Evolutionary conservation across 2,888 invertebrate genomes (phyloP), one percentile per base, ranked within the genome.

Genomic region (Chrysolina oricalcia): DNA sequence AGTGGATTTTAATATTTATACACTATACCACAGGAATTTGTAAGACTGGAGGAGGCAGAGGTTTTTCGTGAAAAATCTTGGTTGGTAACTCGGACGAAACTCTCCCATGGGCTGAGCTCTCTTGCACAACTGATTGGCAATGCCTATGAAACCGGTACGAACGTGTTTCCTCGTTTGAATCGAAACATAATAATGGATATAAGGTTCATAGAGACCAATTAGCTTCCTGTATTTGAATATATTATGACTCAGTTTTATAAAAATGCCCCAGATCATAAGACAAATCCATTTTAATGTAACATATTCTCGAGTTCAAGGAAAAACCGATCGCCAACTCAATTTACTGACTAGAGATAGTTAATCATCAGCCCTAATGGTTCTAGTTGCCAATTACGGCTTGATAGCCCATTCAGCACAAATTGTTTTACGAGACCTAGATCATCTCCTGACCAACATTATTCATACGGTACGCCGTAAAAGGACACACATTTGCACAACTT

Each of bases 401-500:
- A 27, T 27, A 67, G 27, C 50, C 48, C 27, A 50, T 67, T 50
- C 48, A 35, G 17, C 67, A 67, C 67, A 50, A 67, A 50, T 67
- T 67, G 67, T 67, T 67, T 27, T 67, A 35, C 48, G 35, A 67
- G 27, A 35, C 67, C 67, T 67, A 67, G 67, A 67, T 67, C 67
- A 67, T 67, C 67, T 67, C 17, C 67, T 43, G 59, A 11, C 27
- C 27, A 17, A 27, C 59, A 59, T 59, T 59, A 59, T 59, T 59
- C 59, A 59, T 27, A 35, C 50, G 59, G 27, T 59, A 27, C 3
- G 13, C 59, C 59, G n/a, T 70, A 70, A 62, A 70, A 70, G 70
- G 62, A 59, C 46, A 17, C 48, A 9, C 23, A 48, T 70, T 69
- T 40, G 70, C 23, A 65, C 65, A 71, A 63, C 27, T 27, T n/a